Conservation (phyloP, 2,113 vertebrate species). For the Megaptera novaeangliae region DNA sequence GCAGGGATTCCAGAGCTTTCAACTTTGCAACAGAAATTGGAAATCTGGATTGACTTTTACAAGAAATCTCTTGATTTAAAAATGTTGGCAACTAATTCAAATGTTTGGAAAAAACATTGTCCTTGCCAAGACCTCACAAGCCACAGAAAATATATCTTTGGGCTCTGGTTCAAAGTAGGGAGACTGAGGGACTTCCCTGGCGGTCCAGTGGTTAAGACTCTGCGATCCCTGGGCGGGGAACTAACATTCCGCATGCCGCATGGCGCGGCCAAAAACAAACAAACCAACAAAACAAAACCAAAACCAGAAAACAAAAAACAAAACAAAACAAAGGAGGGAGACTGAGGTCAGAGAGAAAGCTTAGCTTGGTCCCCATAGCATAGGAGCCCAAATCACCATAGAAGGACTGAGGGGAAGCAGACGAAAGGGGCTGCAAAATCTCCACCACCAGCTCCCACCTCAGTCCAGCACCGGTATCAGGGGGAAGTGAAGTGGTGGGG, state of each 20-base stretch:
- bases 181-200: background rate
- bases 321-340: background rate
- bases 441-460: background rate
- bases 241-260: background rate
- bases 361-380: background rate
- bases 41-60: background rate
- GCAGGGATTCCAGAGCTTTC: background rate
- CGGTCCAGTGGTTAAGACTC: background rate
- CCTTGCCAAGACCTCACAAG: background rate
- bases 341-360: background rate
- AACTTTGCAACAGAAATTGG: background rate
- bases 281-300: background rate
- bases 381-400: rapidly evolving
- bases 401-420: background rate
- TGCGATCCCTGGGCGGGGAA: background rate
- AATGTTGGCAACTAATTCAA: background rate
- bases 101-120: background rate
- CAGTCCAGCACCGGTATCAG: background rate
- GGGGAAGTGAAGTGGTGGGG: background rate
- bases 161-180: background rate
- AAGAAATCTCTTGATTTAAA: background rate
- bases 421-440: background rate
- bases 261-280: background rate
- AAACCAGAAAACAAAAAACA: background rate
- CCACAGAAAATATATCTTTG: background rate